Conservation (phyloP, 2,797 vertebrate species). For the Neopelma chrysocephalum region DNA sequence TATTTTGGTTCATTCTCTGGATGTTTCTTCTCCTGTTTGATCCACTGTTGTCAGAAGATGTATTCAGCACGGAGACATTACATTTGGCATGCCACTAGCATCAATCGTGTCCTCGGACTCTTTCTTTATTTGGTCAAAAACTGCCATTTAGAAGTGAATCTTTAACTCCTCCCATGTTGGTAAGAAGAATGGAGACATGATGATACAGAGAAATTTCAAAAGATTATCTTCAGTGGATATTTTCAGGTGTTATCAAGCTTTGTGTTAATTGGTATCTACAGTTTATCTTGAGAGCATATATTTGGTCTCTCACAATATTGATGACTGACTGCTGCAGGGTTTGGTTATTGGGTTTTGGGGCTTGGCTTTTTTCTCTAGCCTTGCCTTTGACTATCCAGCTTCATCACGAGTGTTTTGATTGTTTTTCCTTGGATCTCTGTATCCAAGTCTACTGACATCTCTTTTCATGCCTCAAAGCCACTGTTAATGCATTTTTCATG, state of each 20-base stretch:
- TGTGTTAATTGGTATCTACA: neutral
- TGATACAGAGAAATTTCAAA: neutral
- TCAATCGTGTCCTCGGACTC: neutral
- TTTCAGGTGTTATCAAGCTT: neutral
- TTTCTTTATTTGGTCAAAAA: neutral
- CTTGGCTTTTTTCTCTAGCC: neutral
- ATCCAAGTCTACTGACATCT: neutral
- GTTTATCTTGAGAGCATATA: neutral
- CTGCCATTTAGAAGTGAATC: neutral
- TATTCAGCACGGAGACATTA: neutral
- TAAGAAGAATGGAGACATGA: neutral
- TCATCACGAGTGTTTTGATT: neutral
- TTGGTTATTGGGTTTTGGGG: neutral
- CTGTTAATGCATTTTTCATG: neutral
- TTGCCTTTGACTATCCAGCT: neutral
- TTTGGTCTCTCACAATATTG: neutral
- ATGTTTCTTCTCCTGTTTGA: neutral
- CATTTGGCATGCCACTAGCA: neutral
- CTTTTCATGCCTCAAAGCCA: neutral
- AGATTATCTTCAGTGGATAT: neutral
- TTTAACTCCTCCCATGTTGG: neutral
- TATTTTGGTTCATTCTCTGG: neutral
- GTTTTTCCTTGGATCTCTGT: neutral
- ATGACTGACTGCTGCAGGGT: neutral
- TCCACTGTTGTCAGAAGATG: neutral